Conservation (phyloP, 2,797 vertebrate species). For the Phrynocephalus forsythii region DNA sequence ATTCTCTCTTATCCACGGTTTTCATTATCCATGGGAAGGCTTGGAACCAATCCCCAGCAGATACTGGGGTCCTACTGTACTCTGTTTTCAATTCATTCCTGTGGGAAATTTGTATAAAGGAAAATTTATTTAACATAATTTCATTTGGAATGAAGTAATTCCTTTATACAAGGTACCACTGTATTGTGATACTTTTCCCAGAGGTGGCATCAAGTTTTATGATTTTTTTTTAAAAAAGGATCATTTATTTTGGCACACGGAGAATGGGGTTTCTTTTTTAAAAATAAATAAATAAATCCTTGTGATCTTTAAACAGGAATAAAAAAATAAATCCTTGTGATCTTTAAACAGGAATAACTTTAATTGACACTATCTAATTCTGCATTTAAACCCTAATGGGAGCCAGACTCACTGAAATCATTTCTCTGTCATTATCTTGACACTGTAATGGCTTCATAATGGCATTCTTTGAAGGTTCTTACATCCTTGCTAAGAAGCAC, state of each 20-base stretch:
- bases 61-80: too few species aligned
- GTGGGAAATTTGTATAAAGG: too few species aligned
- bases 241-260: constrained; percentile 45
- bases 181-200: neutral
- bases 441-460: constrained; percentile 59
- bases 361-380: constrained; percentile 55
- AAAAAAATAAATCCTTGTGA: constrained; percentile 25
- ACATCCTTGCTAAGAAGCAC: constrained; percentile 54
- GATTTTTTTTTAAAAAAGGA: neutral
- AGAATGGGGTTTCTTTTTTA: neutral
- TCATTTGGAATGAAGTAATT: too few species aligned
- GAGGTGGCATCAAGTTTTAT: neutral
- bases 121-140: too few species aligned
- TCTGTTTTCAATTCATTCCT: too few species aligned
- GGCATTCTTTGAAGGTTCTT: constrained; percentile 46
- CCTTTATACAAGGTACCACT: too few species aligned
- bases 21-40: too few species aligned
- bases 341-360: constrained; percentile 49
- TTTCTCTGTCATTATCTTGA: constrained; percentile 56
- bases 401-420: constrained; percentile 51
- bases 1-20: too few species aligned
- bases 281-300: constrained; percentile 14
- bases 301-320: constrained; percentile 39
- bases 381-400: constrained; percentile 55
- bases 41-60: too few species aligned